Percentiles rank a stretch among this genome's conserved stretches.
phyloP scores from a whole-genome alignment of 2,113 vertebrate genomes.

The Zapus hudsonius region DNA sequence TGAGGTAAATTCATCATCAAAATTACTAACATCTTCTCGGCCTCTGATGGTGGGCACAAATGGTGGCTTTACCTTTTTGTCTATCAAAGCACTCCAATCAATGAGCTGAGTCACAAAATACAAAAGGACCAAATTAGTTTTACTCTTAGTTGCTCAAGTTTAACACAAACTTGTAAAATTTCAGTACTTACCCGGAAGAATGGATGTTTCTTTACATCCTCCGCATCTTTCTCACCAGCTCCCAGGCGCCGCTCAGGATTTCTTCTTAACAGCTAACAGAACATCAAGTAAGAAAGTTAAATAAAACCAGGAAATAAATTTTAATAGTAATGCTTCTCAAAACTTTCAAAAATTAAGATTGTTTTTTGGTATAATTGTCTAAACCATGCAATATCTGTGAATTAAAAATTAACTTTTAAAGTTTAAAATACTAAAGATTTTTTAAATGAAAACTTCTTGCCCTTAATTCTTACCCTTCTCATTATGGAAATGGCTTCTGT shows the following conservation, averaged over 20 bases:
- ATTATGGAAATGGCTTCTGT: slow-evolving; percentile 99
- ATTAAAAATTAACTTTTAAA: slow-evolving; percentile 57
- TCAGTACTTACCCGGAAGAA: slow-evolving; percentile 94
- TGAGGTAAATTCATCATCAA: slow-evolving; percentile 99
- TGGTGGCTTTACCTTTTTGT: slow-evolving; percentile 97
- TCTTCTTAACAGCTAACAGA: slow-evolving; percentile 93
- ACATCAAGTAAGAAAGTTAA: slow-evolving; percentile 36
- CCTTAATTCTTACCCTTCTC: slow-evolving; percentile 91
- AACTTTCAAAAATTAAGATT: slow-evolving; percentile 6
- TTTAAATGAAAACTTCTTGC: neutral
- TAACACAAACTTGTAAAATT: neutral
- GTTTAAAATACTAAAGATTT: neutral
- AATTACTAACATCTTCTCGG: slow-evolving; percentile 97
- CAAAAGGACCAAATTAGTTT: slow-evolving; percentile 69
- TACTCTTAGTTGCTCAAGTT: neutral
- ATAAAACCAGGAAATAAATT: neutral
- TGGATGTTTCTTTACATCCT: slow-evolving; percentile 98
- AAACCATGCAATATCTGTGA: neutral
- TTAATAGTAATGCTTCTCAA: neutral
- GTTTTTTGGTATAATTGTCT: neutral
- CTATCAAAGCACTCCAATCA: slow-evolving; percentile 94
- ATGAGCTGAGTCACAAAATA: slow-evolving; percentile 87
- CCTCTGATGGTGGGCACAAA: slow-evolving; percentile 97
- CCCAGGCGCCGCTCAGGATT: slow-evolving; percentile 97
- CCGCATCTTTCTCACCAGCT: slow-evolving; percentile 96